Base-by-base conservation (phyloP, 2,888 invertebrate species). In the Terebella lapidaria region DNA sequence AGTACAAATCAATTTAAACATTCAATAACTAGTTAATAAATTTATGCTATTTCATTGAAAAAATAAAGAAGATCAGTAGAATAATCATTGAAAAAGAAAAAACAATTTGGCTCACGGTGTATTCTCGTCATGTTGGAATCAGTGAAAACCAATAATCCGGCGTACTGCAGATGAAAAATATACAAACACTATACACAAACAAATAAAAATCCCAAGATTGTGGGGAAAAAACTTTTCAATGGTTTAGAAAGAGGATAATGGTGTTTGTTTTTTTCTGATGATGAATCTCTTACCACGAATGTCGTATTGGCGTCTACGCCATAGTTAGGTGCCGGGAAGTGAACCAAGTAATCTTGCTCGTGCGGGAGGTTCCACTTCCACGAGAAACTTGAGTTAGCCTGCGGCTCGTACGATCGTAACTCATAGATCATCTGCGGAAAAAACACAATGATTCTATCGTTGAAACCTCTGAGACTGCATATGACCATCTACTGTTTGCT, bases 241-340 rank as follows among this genome's bases (percentile, higher is more conserved):
- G n/a, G n/a, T n/a, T n/a, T n/a, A n/a, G n/a, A n/a, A n/a, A n/a
- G n/a, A n/a, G n/a, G n/a, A n/a, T n/a, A n/a, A n/a, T n/a, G n/a
- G n/a, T n/a, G n/a, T n/a, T n/a, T n/a, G n/a, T n/a, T n/a, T n/a
- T n/a, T n/a, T n/a, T n/a, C n/a, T n/a, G n/a, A n/a, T n/a, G n/a
- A n/a, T n/a, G n/a, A n/a, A n/a, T n/a, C n/a, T 35, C 54, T 76
- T 74, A 94, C 85, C 69, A 90, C 90, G 73, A 96, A 94, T 0
- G 95, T 96, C 62, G 92, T 85, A 79, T 95, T 94, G 1, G 92
- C 92, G 81, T 96, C 96, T 64, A 94, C 87, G 26, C 94, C 95
- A 78, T 88, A 94, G 0, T 92, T 90, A 0, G 92, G 89, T 0
- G 94, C 89, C 0, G 95, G 92, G 63, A 73, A 77, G 67, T 78